Evolutionary conservation across 2,888 invertebrate genomes (phyloP), one percentile per base, ranked within the genome.

Genomic region (Ophion costatus): DNA sequence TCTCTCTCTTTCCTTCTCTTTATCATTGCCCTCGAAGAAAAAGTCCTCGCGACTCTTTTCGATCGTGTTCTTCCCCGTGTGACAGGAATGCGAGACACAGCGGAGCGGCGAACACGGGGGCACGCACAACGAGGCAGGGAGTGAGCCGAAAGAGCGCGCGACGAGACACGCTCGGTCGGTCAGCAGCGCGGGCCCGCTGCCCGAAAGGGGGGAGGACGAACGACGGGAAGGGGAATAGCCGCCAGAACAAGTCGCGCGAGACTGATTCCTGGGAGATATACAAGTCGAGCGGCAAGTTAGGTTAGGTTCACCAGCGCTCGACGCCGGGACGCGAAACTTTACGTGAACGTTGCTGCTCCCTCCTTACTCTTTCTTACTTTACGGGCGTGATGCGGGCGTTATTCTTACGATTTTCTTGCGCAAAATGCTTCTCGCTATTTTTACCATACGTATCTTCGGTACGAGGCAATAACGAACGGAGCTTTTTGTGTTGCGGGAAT

Each of bases 251-350:
- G 73, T 63, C 76, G 57, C 75, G 76, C 33, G 63, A 45, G 45
- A 22, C 45, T 69, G 24, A 22, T 6, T 45, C 45, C 69, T 22
- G n/a, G 57, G 29, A 73, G 61, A 51, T 51, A 22, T 70, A 42
- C 22, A 20, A 51, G 45, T 10, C 14, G 51, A 20, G 38, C 38
- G 14, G 2, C 33, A 57, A 42, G 80, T 77, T 51, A 83, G 85
- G 85, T 85, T 85, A 85, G 85, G 80, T 85, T 76, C 42, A 51
- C 1, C 20, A 78, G 56, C 45, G 74, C 80, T 76, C 73, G 80
- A 78, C 59, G 80, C 85, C 85, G 85, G 85, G 85, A 82, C 82
- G 82, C 82, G 29, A n/a, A 70, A 57, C 79, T 59, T 75, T 66
- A 17, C 42, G 6, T 59, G 56, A 64, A 67, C 71, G 24, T 69